Evolutionary conservation across 1,140 invertebrate species (phyloP), one percentile per base, ranked within the genome.

Genomic region (Scaptomyza hsui): DNA sequence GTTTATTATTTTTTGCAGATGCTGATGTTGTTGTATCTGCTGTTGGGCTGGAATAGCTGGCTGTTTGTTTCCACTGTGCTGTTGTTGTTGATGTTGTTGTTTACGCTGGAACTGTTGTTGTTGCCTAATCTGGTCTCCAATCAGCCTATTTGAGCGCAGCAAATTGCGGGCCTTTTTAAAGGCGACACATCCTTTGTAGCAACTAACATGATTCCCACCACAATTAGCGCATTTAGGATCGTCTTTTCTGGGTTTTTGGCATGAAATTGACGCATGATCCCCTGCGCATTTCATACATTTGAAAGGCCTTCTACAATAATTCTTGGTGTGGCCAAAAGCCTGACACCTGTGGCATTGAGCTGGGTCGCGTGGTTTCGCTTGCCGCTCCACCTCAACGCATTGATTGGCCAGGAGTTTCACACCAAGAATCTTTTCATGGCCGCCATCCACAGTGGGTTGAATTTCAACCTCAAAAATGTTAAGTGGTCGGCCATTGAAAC

Each of bases 271-370:
- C 0, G 26, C 9, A 16, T 60, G 44, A 9, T 41, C 10, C 2
- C n/a, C 24, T 0, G 44, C 61, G 5, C 61, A 64, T 16, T 64
- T 64, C 19, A 47, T 32, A 7, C 61, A 64, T 0, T 13, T 9
- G n/a, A 21, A 55, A 0, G 41, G 26, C 0, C 41, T 12, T 0
- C 48, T 7, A 24, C 61, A 64, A 21, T 39, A 64, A 10, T 64
- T 64, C n/a, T 55, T 64, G 0, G 49, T 55, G 13, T 64, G 61
- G 0, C 61, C 49, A 32, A 55, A 64, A 1, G 24, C 42, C 15
- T 56, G 62, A 21, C 52, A 56, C 0, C 44, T 6, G 4, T 47
- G 39, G 32, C 49, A 63, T 4, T 63, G 61, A 0, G 15, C 18
- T 2, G 53, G 53, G 1, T 57, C 39, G 0, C 13, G 4, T 0